Conservation (phyloP, 2,113 vertebrate species). For the Guaruba guarouba region DNA sequence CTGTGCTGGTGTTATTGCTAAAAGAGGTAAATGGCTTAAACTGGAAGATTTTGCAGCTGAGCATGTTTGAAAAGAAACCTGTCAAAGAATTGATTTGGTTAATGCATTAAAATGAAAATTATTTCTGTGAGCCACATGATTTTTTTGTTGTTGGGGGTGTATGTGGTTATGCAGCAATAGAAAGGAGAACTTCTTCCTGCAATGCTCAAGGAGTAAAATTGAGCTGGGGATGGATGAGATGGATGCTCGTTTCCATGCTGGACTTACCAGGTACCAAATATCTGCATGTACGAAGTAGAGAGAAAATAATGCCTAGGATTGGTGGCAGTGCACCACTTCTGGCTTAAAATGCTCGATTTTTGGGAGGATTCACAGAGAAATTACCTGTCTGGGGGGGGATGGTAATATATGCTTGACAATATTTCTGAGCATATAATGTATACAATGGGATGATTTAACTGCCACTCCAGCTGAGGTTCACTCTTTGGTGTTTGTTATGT, state of each 20-base stretch:
- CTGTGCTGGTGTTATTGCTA: rapidly evolving
- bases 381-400: rapidly evolving
- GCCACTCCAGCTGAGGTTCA: not conserved
- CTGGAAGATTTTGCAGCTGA: not conserved
- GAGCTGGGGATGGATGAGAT: not conserved
- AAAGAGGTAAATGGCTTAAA: not conserved
- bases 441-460: rapidly evolving
- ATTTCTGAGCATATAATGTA: rapidly evolving
- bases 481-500: not conserved
- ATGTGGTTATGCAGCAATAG: not conserved
- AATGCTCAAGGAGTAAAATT: rapidly evolving
- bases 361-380: not conserved
- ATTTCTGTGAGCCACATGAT: rapidly evolving
- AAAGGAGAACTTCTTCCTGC: not conserved
- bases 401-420: rapidly evolving
- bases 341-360: not conserved
- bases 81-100: no score
- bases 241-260: rapidly evolving
- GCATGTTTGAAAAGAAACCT: not conserved
- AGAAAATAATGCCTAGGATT: rapidly evolving
- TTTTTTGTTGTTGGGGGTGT: not conserved
- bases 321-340: not conserved
- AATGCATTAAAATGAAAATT: not conserved
- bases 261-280: not conserved
- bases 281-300: rapidly evolving